These are phyloP conservation scores for Elanus axillaris DNA, from an alignment of 2,113 vertebrate species.

Conservation along the genomic window DNA sequence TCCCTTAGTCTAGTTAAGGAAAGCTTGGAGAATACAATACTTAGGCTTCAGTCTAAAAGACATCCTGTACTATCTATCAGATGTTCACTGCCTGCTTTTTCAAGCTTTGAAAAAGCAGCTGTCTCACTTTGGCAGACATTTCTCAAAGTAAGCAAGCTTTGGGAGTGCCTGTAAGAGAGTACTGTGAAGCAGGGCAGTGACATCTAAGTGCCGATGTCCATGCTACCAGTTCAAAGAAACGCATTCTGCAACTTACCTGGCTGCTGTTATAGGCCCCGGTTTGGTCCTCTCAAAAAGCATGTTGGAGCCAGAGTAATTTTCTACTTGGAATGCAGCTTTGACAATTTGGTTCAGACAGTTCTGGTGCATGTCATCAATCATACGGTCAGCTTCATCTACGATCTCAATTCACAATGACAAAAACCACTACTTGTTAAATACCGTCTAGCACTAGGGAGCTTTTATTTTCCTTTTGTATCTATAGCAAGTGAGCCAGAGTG, in stretches of 20 bases:
- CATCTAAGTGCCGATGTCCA: neutral
- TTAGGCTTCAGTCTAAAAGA: neutral
- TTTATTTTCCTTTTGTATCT: neutral
- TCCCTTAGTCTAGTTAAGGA: neutral
- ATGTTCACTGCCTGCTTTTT: neutral
- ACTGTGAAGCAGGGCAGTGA: neutral
- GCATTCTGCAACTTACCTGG: slow-evolving; percentile 71
- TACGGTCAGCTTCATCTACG: slow-evolving; percentile 92
- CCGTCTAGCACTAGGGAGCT: neutral
- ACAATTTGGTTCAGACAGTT: slow-evolving; percentile 87
- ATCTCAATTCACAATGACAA: slow-evolving; percentile 70
- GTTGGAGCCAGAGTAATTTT: neutral
- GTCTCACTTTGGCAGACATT: neutral
- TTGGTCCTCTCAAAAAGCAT: slow-evolving; percentile 75
- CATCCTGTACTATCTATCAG: neutral
- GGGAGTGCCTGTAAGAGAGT: too few relatives aligned
- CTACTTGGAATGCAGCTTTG: slow-evolving; percentile 74
- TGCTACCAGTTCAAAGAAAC: neutral
- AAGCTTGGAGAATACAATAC: neutral
- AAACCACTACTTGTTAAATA: neutral
- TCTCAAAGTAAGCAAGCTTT: neutral
- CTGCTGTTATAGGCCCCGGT: slow-evolving; percentile 76
- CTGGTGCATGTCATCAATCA: slow-evolving; percentile 96
- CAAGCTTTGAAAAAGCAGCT: neutral
- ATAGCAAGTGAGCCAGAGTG: neutral